Conservation (phyloP, 2,888 invertebrate species). For the Athripsodes cinereus region DNA sequence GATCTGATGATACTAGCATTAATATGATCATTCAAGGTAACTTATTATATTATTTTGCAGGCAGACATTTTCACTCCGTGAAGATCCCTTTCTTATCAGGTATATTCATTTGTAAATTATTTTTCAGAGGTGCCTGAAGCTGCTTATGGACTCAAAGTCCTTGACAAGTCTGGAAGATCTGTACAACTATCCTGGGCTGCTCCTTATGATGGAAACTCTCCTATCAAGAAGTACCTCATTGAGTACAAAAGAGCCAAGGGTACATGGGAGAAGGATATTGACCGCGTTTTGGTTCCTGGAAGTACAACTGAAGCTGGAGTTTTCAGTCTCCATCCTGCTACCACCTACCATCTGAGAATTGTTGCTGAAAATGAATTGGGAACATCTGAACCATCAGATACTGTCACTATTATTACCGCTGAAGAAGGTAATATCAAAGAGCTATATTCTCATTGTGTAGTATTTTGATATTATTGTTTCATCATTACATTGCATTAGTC, state of each 20-base stretch:
- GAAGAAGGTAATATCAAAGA: slow-evolving; percentile 65
- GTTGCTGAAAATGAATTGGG: slow-evolving; percentile 93
- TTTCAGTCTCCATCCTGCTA: slow-evolving; percentile 82
- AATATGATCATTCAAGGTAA: slow-evolving; percentile 89
- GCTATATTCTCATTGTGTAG: not conserved
- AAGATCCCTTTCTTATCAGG: too few species aligned
- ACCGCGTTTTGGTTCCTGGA: slow-evolving; percentile 84
- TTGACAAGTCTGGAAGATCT: slow-evolving; percentile 85
- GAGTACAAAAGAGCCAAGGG: slow-evolving; percentile 85
- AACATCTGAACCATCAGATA: slow-evolving; percentile 86
- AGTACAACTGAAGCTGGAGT: slow-evolving; percentile 85
- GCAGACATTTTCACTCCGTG: too few species aligned
- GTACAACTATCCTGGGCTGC: slow-evolving; percentile 90
- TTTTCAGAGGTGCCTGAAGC: slow-evolving; percentile 77
- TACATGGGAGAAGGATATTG: slow-evolving; percentile 78
- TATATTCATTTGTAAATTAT: not conserved
- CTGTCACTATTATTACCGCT: slow-evolving; percentile 90
- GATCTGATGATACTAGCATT: slow-evolving; percentile 91
- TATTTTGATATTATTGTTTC: not conserved
- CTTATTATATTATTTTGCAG: slow-evolving; percentile 40
- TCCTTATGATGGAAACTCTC: slow-evolving; percentile 88
- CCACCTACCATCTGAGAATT: slow-evolving; percentile 87
- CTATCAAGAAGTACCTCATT: slow-evolving; percentile 81
- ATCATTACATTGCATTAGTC: not conserved
- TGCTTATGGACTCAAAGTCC: slow-evolving; percentile 80